Conservation (phyloP, 2,797 vertebrate genomes). For the Fistularia tabacaria region DNA sequence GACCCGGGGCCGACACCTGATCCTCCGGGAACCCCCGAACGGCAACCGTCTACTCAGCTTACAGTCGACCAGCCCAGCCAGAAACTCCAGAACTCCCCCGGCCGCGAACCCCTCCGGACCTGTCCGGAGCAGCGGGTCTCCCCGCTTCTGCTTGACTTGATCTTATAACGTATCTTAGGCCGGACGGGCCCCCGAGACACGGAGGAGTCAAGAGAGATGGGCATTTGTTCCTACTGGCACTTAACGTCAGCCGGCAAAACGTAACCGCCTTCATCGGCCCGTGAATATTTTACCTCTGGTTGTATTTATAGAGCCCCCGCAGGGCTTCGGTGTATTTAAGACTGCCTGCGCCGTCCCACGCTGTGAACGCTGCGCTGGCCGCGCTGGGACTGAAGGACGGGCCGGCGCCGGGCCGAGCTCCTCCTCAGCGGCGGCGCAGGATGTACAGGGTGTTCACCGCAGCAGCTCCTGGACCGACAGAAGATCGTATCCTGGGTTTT, state of each 20-base stretch:
- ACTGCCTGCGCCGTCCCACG: too few relatives aligned
- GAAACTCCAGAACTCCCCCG: slow-evolving; percentile 30
- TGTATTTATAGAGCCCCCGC: slow-evolving; percentile 15
- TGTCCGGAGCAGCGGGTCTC: slow-evolving; percentile 23
- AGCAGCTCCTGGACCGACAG: slow-evolving; percentile 10
- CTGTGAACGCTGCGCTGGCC: slow-evolving; percentile 35
- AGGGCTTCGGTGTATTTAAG: too few relatives aligned
- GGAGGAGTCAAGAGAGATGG: slow-evolving; percentile 11
- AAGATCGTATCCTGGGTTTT: slow-evolving; percentile 9
- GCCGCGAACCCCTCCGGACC: slow-evolving; percentile 32
- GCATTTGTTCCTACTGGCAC: slow-evolving; percentile 33
- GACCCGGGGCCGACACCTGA: slow-evolving; percentile 39
- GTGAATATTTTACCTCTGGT: slow-evolving; percentile 36
- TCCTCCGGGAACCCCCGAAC: background rate
- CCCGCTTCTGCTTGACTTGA: slow-evolving; percentile 25
- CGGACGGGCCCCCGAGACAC: slow-evolving; percentile 12
- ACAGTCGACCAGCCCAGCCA: slow-evolving; percentile 22
- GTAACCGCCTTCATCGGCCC: slow-evolving; percentile 44
- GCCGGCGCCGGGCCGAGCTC: slow-evolving; percentile 8
- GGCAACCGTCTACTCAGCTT: slow-evolving; percentile 5
- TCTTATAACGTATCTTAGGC: slow-evolving; percentile 24
- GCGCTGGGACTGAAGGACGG: too few relatives aligned
- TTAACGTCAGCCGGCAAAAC: slow-evolving; percentile 27
- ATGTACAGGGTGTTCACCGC: slow-evolving; percentile 38
- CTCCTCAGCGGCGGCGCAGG: slow-evolving; percentile 13